These are phyloP conservation scores for Hippolais icterina DNA, from an alignment of 2,113 vertebrate genomes.

Conservation along the genomic window DNA sequence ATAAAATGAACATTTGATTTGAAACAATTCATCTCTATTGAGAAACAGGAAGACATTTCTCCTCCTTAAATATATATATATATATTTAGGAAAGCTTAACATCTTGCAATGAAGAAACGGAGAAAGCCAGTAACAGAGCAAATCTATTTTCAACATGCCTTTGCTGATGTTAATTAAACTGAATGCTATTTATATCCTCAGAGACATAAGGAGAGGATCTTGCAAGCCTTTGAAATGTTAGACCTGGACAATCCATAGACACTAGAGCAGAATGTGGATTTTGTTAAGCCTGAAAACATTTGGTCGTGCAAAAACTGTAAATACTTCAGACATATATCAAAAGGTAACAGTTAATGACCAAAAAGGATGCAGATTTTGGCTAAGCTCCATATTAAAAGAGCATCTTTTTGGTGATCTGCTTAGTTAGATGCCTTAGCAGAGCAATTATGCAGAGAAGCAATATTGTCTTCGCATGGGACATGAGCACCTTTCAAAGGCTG, in stretches of 20 bases:
- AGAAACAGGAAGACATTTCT: not conserved
- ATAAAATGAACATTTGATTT: not conserved
- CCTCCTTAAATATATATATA: not conserved
- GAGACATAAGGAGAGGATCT: not conserved
- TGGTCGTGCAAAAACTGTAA: slow-evolving; percentile 3
- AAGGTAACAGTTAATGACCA: not conserved
- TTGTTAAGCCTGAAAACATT: slow-evolving; percentile 10
- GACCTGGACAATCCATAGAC: not conserved
- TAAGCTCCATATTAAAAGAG: not conserved
- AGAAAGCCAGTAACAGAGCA: not conserved
- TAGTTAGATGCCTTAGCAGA: not conserved
- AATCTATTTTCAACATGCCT: not conserved
- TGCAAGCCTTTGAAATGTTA: slow-evolving; percentile 25
- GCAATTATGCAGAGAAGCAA: not conserved
- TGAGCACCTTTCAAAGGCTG: not conserved
- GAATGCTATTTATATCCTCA: not conserved
- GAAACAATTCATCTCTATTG: not conserved
- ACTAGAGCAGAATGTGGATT: not conserved
- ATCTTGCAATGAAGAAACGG: not conserved
- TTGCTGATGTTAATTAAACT: slow-evolving; percentile 2
- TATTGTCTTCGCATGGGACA: not conserved
- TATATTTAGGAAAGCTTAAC: not conserved
- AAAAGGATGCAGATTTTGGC: not conserved
- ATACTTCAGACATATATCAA: not conserved
- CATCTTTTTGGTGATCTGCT: not conserved